These are phyloP conservation scores for Procavia capensis DNA, from an alignment of 2,113 vertebrate species.

Conservation along the genomic window DNA sequence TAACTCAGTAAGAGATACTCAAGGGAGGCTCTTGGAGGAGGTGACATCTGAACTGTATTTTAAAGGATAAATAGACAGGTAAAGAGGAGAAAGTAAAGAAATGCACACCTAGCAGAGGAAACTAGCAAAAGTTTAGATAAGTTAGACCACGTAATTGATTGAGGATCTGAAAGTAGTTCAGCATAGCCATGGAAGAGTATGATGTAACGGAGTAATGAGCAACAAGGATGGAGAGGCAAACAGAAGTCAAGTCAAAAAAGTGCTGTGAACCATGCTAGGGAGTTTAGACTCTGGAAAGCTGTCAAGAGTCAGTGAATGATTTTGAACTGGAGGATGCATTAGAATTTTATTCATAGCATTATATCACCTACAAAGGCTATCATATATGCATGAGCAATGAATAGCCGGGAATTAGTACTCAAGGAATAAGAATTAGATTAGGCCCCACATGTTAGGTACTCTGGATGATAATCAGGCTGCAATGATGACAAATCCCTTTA, in stretches of 20 bases:
- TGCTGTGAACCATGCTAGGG: neutral
- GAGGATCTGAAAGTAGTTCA: neutral
- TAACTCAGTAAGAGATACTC: neutral
- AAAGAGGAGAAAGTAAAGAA: neutral
- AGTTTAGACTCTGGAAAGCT: neutral
- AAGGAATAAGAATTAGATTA: slow-evolving; percentile 15
- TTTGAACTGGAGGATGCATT: slow-evolving; percentile 14
- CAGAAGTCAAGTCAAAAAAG: neutral
- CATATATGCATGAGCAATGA: neutral
- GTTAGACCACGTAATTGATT: neutral
- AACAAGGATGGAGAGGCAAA: neutral
- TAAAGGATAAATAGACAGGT: neutral
- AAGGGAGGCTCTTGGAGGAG: neutral
- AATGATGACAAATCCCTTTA: neutral
- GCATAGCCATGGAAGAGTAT: neutral
- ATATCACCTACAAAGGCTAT: neutral
- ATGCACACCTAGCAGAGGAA: neutral
- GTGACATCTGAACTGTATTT: neutral
- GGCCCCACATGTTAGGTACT: neutral
- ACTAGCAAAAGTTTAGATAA: neutral
- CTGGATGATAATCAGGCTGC: neutral
- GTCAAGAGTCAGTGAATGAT: neutral
- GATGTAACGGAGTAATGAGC: neutral
- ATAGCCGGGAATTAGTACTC: neutral
- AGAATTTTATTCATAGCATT: slow-evolving; percentile 5